A percentile compares a stretch with the other conserved stretches of the same genome.
These are phyloP conservation scores for Halotydeus destructor DNA, from an alignment of 1,140 invertebrate genomes.

Conservation along the genomic window DNA sequence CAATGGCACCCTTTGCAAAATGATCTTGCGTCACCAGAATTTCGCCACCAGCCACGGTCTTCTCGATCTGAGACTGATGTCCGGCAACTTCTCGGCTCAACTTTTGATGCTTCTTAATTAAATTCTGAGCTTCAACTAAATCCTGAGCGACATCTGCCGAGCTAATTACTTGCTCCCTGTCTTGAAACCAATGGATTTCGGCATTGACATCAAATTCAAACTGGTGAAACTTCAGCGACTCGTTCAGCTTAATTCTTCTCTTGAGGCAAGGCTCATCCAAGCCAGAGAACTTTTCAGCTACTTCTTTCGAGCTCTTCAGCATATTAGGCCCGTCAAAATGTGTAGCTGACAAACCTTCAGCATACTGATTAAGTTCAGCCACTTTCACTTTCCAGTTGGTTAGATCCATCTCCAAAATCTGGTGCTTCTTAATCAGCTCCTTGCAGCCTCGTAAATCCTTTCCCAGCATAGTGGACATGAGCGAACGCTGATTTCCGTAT, in stretches of 20 bases:
- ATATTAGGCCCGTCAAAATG: slow-evolving; percentile 83
- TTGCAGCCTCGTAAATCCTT: slow-evolving; percentile 68
- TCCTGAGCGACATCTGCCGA: slow-evolving; percentile 35
- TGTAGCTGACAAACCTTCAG: slow-evolving; percentile 70
- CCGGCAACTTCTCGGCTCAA: slow-evolving; percentile 61
- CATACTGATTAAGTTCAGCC: slow-evolving; percentile 47
- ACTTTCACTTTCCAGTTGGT: slow-evolving; percentile 50
- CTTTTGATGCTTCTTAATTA: slow-evolving; percentile 67
- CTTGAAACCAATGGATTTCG: slow-evolving; percentile 86
- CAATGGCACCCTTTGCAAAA: slow-evolving; percentile 35
- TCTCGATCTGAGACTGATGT: slow-evolving; percentile 57
- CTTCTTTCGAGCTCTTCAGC: slow-evolving; percentile 46
- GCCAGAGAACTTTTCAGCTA: slow-evolving; percentile 37
- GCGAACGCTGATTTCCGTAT: slow-evolving; percentile 32
- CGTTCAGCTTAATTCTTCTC: slow-evolving; percentile 56
- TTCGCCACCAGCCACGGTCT: slow-evolving; percentile 48
- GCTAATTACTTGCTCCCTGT: slow-evolving; percentile 55
- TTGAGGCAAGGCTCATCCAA: slow-evolving; percentile 29
- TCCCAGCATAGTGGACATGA: slow-evolving; percentile 48
- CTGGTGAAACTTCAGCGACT: slow-evolving; percentile 69
- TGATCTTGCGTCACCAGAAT: slow-evolving; percentile 44
- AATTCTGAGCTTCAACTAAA: slow-evolving; percentile 69
- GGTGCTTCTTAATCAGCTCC: slow-evolving; percentile 63
- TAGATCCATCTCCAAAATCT: slow-evolving; percentile 56
- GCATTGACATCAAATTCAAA: slow-evolving; percentile 81